Base-by-base conservation (phyloP, 92 coral and sea anemone genomes). In the Galaxea fascicularis region DNA sequence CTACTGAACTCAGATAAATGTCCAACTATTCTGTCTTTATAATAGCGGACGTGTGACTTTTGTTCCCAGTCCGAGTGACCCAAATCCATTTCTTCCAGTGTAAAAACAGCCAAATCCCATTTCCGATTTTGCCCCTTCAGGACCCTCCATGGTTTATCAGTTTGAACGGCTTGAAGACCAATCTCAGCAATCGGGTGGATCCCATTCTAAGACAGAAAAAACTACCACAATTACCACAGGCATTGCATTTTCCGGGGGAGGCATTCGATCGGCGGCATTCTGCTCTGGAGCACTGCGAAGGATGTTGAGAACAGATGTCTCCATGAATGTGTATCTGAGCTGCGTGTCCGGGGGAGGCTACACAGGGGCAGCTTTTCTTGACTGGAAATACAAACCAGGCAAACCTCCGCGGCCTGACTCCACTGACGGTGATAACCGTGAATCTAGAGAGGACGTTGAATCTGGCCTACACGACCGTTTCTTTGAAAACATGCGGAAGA, bases 271-370 rank as follows among this genome's bases (percentile, higher is more conserved):
- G 70, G 97, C 97, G 35, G 97, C 97, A 46, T 85, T 93, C 47
- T 88, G 91, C 74, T 93, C 97, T 30, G 97, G 97, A 39, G 94
- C 87, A 20, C 91, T 93, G 85, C 94, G 97, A 63, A 82, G 92
- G 29, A 78, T 93, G 79, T 83, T 93, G 12, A 90, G 88, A 24
- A 77, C 84, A 22, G 29, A 77, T 4, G 88, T 88, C 0, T 70
- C 57, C 21, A 64, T 85, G 31, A 92, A 88, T 3, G 62, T 16
- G 25, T 93, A 93, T 56, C 52, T 93, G 66, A 93, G 97, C 71
- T 93, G 97, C 54, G 90, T 93, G 65, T 93, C 97, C 20, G 97
- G 97, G 29, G 97, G 97, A 6, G 92, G 92, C 73, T 93, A 82
- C 76, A 89, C 93, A 10, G 97, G 94, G 1, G 92, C 97, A 0